Base-by-base conservation (phyloP, 2,888 invertebrate genomes). In the Mythimna impura region DNA sequence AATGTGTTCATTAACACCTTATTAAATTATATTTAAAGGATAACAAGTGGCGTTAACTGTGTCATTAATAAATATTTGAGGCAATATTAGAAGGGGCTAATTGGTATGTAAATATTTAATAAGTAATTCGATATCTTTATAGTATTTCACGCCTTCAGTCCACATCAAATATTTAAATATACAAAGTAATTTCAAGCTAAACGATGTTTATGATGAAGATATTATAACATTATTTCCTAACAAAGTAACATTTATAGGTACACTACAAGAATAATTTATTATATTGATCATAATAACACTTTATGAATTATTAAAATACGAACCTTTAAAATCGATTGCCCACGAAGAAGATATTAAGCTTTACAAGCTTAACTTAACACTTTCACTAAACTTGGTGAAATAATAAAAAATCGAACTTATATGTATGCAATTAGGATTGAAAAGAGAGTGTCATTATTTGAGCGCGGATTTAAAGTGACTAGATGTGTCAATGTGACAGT, bases 401-500 rank as follows among this genome's bases (percentile, higher is more conserved):
- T 79, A 74, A 82, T 79, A 79, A 79, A 75, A 80, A 82, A 70
- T 82, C 80, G 76, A 83, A 78, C 86, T 82, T 85, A 82, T 73
- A 66, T 66, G 70, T 73, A 64, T 78, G 66, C 66, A 69, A 76
- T 82, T 85, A 86, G 77, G 75, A 85, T 73, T 81, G 82, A 84
- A 73, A 86, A 76, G 78, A 76, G 78, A 73, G 71, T 86, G 84
- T 87, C 81, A 80, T 83, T 86, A 84, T 83, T 81, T 75, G 83
- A 73, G 66, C 80, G 80, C 89, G 85, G 90, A 89, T 84, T 84
- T 91, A 89, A 84, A 88, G 87, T 82, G 88, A 91, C 92, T 93
- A 92, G 94, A 95, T 89, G 93, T 93, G 94, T 91, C 95, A 95
- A 89, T 82, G 85, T 90, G 89, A 84, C 85, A 86, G 76, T 76